phyloP scores from a whole-genome alignment of 1,140 invertebrate genomes.

The Thalassaphorura encarpata region DNA sequence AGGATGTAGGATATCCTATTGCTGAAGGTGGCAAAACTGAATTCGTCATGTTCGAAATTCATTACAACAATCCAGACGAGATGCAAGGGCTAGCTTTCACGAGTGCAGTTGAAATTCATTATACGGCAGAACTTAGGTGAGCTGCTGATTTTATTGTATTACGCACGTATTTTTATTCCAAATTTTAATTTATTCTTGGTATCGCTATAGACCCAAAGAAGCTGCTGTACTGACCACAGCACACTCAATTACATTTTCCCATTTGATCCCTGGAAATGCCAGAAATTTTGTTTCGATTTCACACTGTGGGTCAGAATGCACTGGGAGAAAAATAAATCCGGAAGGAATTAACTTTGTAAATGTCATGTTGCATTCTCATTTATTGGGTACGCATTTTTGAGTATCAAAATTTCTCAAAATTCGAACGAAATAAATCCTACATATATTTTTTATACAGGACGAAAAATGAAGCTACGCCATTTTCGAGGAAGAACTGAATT shows the following conservation, averaged over 20 bases:
- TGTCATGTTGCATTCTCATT: slow-evolving; percentile 15
- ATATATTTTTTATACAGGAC: slow-evolving; percentile 37
- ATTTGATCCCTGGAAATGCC: slow-evolving; percentile 7
- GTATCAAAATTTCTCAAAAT: background rate
- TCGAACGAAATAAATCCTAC: background rate
- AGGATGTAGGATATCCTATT: slow-evolving; percentile 14
- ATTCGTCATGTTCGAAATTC: slow-evolving; percentile 15
- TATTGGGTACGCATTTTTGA: slow-evolving; percentile 5
- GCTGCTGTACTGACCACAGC: background rate
- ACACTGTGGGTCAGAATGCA: slow-evolving; percentile 16
- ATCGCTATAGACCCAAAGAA: no score
- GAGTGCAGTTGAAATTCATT: slow-evolving; percentile 3
- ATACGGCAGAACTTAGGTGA: slow-evolving; percentile 6
- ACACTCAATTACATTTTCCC: background rate
- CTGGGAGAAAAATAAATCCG: background rate
- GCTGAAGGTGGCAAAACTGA: background rate
- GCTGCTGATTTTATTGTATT: background rate
- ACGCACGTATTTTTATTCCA: no score
- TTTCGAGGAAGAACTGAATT: slow-evolving; percentile 51
- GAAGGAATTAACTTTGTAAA: slow-evolving; percentile 16
- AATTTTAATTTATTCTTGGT: no score
- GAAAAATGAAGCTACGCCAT: slow-evolving; percentile 52
- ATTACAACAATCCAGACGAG: slow-evolving; percentile 17
- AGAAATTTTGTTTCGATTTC: background rate
- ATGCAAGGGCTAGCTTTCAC: background rate